Percentiles rank a stretch among this genome's conserved stretches.
Conservation (phyloP, 2,888 invertebrate species). For the Himalopsyche anomala region DNA sequence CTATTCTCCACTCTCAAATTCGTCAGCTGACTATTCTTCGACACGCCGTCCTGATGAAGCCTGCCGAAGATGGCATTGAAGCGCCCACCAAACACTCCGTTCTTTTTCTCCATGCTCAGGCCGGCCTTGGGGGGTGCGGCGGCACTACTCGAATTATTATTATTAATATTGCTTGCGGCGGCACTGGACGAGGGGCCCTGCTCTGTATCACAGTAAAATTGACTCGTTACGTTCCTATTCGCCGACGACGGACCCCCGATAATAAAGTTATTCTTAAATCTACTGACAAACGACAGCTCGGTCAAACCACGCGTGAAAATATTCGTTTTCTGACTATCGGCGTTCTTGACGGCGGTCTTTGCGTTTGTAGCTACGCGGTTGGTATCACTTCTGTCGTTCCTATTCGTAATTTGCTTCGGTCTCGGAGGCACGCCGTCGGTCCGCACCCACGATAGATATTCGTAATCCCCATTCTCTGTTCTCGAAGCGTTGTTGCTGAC, state of each 20-base stretch:
- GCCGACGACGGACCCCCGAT: background rate
- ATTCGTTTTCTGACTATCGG: slow-evolving; percentile 12
- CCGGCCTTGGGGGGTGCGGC: background rate
- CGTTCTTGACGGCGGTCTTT: background rate
- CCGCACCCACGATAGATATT: slow-evolving; percentile 61
- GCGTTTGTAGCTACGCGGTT: too few relatives aligned
- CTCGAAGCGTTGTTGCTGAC: background rate
- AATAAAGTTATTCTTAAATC: slow-evolving; percentile 68
- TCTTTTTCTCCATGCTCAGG: slow-evolving; percentile 41
- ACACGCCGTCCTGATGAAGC: slow-evolving; percentile 41
- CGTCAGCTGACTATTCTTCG: background rate
- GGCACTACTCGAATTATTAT: slow-evolving; percentile 11
- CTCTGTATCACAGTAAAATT: slow-evolving; percentile 56
- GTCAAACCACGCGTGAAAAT: slow-evolving; percentile 74
- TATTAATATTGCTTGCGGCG: slow-evolving; percentile 58
- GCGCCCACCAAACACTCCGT: slow-evolving; percentile 48
- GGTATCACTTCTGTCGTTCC: background rate
- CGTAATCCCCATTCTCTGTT: slow-evolving; percentile 50
- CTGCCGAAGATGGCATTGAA: slow-evolving; percentile 61
- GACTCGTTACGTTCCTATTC: slow-evolving; percentile 47
- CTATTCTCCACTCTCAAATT: background rate
- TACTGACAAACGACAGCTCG: slow-evolving; percentile 72
- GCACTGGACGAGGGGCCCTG: slow-evolving; percentile 39
- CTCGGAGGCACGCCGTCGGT: background rate
- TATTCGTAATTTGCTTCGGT: background rate